Base-by-base conservation (phyloP, 2,797 vertebrate species). In the Philypnodon macrostomus region DNA sequence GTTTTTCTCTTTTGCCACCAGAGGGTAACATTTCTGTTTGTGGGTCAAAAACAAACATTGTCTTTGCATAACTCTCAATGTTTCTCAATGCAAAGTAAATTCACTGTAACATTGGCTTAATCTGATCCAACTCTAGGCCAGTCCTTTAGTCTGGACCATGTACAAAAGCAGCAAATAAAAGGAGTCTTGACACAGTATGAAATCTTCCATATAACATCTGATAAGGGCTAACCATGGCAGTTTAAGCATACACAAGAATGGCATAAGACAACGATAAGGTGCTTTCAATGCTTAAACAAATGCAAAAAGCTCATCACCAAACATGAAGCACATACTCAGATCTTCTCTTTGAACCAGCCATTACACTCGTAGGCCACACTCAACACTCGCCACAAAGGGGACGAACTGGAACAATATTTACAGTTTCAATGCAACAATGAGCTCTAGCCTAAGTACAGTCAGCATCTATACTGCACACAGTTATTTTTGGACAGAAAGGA, bases 91-190 rank as follows among this genome's bases (percentile, higher is more conserved):
- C 7, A 15, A 15, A 6, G 21, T 23, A 23, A 6, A 3, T 23
- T 6, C 21, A 55, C 61, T 42, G 61, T 60, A 65, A 38, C 63
- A 46, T 37, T 63, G 42, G 31, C 68, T 58, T 65, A 10, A 58
- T 71, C 49, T 51, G 45, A 73, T 55, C 63, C 58, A 65, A 57
- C 54, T 71, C 35, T 24, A 44, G 32, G 68, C 10, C 55, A 66
- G 61, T 73, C 47, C n/a, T n/a, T 80, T 58, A 67, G 49, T 77
- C 62, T 70, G 53, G 53, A 79, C 63, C 66, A 67, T 67, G 56
- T 82, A 77, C 54, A 79, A 71, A 80, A 76, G 75, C 62, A 83
- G 73, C 70, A 83, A 73, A 77, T 51, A n/a, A 81, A 81, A 73
- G 44, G 35, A 71, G 65, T 63, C 76, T 45, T 51, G 59, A 81